phyloP scores from a whole-genome alignment of 2,888 invertebrate species.

The Himalopsyche kuldschensis region DNA sequence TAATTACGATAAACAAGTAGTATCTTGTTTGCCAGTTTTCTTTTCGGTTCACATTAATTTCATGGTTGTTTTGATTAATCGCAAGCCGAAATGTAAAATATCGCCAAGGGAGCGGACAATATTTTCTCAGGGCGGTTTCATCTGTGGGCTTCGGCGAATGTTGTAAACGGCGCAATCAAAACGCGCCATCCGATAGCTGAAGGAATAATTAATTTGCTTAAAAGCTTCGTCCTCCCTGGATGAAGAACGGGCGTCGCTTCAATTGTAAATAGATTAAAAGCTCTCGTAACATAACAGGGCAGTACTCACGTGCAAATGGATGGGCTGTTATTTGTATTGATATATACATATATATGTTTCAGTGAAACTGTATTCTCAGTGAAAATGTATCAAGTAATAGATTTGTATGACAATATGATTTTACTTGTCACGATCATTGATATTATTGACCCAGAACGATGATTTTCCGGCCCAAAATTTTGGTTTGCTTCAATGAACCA shows the following conservation, averaged over 20 bases:
- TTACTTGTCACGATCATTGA: too few relatives aligned
- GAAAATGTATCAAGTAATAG: too few relatives aligned
- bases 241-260: background rate
- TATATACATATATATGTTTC: too few relatives aligned
- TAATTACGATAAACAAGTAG: background rate
- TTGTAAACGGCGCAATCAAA: background rate
- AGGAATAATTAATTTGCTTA: background rate
- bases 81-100: background rate
- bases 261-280: background rate
- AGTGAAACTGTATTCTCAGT: too few relatives aligned
- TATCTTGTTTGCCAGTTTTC: background rate
- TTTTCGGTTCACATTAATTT: background rate
- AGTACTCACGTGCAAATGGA: background rate
- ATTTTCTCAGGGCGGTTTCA: background rate
- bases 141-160: background rate
- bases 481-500: too few relatives aligned
- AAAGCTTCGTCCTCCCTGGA: background rate
- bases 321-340: background rate
- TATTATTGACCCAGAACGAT: too few relatives aligned
- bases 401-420: too few relatives aligned
- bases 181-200: background rate
- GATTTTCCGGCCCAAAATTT: too few relatives aligned
- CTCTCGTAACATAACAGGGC: background rate
- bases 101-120: background rate
- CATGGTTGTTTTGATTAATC: background rate